These are phyloP conservation scores for Sipha flava DNA, from an alignment of 1,140 invertebrate genomes.

Conservation along the genomic window DNA sequence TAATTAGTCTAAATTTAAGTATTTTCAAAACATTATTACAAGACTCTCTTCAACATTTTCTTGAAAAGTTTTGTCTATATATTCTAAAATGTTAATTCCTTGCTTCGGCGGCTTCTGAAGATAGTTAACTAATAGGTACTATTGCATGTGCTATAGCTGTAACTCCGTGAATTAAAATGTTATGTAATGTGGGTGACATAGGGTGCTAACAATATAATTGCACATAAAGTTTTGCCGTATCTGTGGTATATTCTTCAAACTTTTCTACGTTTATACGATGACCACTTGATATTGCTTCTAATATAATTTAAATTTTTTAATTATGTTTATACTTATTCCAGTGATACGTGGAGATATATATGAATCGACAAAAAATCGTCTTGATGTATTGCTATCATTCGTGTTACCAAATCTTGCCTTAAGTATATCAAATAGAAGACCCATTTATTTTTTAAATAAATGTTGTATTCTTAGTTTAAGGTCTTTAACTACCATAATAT, in stretches of 20 bases:
- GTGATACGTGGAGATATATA: conserved; percentile 41
- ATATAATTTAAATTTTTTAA: conserved; percentile 41
- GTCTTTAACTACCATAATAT: conserved; percentile 33
- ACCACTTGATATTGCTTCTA: conserved; percentile 41
- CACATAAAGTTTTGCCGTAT: conserved; percentile 37
- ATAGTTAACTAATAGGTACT: conserved; percentile 37
- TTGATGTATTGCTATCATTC: conserved; percentile 44
- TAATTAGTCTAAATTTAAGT: too few relatives aligned
- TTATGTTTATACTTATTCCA: conserved; percentile 41
- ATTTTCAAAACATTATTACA: too few relatives aligned
- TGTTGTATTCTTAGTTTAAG: conserved; percentile 37
- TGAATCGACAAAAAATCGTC: conserved; percentile 42
- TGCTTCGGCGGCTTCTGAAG: conserved; percentile 36
- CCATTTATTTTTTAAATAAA: conserved; percentile 34
- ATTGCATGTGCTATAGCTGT: conserved; percentile 38
- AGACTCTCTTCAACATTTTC: neutral
- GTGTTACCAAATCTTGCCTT: conserved; percentile 42
- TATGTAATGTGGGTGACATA: neutral
- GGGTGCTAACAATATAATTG: neutral
- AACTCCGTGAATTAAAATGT: conserved; percentile 10
- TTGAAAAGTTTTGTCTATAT: neutral
- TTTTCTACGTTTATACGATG: conserved; percentile 32
- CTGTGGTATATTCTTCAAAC: conserved; percentile 36
- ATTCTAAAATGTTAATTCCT: neutral
- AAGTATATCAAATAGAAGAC: conserved; percentile 40